Evolutionary conservation across 2,113 vertebrate genomes (phyloP).

Genomic region (Lontra canadensis): DNA sequence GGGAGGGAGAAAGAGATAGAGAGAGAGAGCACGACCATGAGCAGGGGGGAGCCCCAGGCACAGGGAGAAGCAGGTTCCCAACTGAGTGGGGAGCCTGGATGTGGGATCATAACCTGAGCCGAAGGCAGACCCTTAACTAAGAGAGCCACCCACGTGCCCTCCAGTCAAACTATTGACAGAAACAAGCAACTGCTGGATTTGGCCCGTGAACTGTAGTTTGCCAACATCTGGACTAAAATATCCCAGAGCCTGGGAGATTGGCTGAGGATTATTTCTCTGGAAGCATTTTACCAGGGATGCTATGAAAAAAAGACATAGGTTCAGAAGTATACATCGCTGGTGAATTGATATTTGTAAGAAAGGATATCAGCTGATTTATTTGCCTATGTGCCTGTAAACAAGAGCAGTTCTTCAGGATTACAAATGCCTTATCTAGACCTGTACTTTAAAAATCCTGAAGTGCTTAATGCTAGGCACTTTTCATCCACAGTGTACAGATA

Average conservation of each 20-base stretch:
- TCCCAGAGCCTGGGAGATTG: background rate
- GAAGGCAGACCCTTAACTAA: too few relatives aligned
- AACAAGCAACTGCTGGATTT: background rate
- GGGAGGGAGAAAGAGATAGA: too few relatives aligned
- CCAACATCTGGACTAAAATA: background rate
- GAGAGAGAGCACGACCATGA: too few relatives aligned
- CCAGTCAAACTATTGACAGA: background rate
- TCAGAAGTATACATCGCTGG: background rate
- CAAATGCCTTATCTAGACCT: background rate
- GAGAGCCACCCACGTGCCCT: too few relatives aligned
- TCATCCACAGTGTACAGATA: background rate
- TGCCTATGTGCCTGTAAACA: background rate
- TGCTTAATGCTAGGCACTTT: background rate
- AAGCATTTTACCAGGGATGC: background rate
- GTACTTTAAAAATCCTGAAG: background rate
- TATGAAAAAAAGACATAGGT: background rate
- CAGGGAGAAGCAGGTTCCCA: too few relatives aligned
- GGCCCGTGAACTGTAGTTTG: background rate
- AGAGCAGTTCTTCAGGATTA: background rate
- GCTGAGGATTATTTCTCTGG: background rate
- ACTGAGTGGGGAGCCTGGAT: too few relatives aligned
- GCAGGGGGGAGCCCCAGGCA: too few relatives aligned
- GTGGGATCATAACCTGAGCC: too few relatives aligned
- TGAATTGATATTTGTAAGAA: background rate
- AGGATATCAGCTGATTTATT: background rate